Conservation (phyloP, 2,888 invertebrate species). For the Nomada flava region DNA sequence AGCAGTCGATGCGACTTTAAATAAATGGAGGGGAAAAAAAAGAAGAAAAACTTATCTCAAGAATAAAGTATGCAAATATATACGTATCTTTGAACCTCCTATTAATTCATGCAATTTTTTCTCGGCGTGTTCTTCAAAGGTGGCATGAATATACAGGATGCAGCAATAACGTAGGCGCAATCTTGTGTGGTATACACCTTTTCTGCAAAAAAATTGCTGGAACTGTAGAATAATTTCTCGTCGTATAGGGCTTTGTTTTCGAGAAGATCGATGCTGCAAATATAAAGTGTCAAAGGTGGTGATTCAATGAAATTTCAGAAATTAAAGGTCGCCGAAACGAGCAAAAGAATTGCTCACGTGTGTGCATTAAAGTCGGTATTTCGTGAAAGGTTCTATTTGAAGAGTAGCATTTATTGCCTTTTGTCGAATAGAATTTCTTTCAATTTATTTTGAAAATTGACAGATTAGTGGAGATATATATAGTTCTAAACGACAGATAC, state of each 20-base stretch:
- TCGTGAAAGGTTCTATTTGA: too few relatives aligned
- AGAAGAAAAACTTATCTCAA: not conserved
- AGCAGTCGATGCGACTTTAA: too few relatives aligned
- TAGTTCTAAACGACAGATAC: not conserved
- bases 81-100: conserved; percentile 23
- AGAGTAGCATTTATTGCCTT: too few relatives aligned
- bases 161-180: conserved; percentile 24
- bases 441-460: too few relatives aligned
- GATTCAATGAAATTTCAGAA: not conserved
- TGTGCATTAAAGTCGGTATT: too few relatives aligned
- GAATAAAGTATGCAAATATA: conserved; percentile 31
- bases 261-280: not conserved
- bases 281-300: not conserved
- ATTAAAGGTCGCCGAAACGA: not conserved
- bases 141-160: conserved; percentile 26
- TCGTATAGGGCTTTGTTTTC: not conserved
- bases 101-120: conserved; percentile 36
- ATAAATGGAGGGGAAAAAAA: too few relatives aligned
- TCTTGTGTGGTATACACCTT: conserved; percentile 3
- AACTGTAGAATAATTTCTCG: conserved; percentile 1
- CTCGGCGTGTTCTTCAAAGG: conserved; percentile 26
- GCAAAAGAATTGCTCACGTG: too few relatives aligned
- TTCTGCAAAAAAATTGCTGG: not conserved
- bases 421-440: too few relatives aligned
- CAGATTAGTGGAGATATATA: too few relatives aligned